phyloP scores from a whole-genome alignment of 2,113 vertebrate genomes.

The Cololabis saira region DNA sequence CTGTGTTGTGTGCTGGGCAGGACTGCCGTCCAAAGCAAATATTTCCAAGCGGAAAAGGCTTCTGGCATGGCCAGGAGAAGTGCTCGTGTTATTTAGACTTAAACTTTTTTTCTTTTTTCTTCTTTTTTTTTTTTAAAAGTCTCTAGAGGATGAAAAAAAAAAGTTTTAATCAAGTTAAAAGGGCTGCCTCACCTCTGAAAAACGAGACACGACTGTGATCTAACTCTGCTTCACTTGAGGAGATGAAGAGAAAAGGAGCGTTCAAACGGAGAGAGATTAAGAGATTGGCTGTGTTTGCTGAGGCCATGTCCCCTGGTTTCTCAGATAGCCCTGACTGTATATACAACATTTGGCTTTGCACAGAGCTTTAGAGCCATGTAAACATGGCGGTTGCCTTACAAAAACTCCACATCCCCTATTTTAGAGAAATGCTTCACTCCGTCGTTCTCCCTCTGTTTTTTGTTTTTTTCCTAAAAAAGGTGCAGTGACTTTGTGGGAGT shows the following conservation, averaged over 20 bases:
- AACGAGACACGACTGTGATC: constrained; percentile 64
- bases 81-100: constrained; percentile 80
- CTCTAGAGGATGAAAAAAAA: constrained; percentile 72
- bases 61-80: constrained; percentile 74
- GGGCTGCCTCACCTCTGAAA: constrained; percentile 69
- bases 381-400: constrained; percentile 70
- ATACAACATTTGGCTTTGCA: constrained; percentile 77
- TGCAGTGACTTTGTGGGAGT: constrained; percentile 46
- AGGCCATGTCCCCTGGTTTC: constrained; percentile 76
- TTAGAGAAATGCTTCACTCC: constrained; percentile 51
- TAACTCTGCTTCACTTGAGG: constrained; percentile 42
- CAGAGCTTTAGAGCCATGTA: constrained; percentile 68
- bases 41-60: constrained; percentile 83
- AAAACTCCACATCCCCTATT: constrained; percentile 64
- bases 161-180: constrained; percentile 80
- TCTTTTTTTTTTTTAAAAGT: constrained; percentile 54
- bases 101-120: constrained; percentile 66
- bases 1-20: constrained; percentile 78
- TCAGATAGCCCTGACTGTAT: constrained; percentile 79
- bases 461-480: constrained; percentile 22
- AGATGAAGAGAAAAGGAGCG: constrained; percentile 53
- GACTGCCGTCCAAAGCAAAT: constrained; percentile 82
- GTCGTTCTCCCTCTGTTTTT: constrained; percentile 14
- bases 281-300: constrained; percentile 78
- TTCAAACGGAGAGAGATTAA: constrained; percentile 78